phyloP scores from a whole-genome alignment of 2,888 invertebrate genomes.

The Trichopoda pennipes region DNA sequence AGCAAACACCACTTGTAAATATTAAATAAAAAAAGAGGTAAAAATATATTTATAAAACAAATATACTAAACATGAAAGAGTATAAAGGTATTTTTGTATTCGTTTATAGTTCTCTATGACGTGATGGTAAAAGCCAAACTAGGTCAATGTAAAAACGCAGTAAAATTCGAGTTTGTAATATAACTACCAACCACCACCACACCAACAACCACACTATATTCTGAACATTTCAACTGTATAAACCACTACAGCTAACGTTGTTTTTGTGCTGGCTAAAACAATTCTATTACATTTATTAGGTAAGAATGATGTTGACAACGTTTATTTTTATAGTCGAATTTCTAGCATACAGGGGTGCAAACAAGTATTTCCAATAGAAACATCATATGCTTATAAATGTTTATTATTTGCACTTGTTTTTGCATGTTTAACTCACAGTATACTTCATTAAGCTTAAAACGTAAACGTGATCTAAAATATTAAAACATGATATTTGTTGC shows the following conservation, averaged over 20 bases:
- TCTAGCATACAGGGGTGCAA: neutral
- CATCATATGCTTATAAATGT: no score
- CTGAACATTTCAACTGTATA: conserved; percentile 26
- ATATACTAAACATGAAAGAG: neutral
- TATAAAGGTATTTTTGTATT: neutral
- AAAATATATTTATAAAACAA: neutral
- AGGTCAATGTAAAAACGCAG: conserved; percentile 62
- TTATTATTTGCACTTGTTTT: no score
- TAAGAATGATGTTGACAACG: conserved; percentile 37
- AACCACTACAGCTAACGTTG: neutral
- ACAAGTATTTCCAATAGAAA: conserved; percentile 11
- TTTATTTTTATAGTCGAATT: conserved; percentile 39
- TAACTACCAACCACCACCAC: conserved; percentile 1
- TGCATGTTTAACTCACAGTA: no score
- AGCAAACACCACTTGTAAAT: conserved; percentile 3
- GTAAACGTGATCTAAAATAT: no score
- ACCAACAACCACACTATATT: conserved; percentile 22
- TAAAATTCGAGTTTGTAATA: conserved; percentile 42
- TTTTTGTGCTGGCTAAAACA: neutral
- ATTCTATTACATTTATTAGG: conserved; percentile 16
- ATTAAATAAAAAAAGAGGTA: neutral
- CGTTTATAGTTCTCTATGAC: conserved; percentile 6
- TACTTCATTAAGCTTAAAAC: no score
- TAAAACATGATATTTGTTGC: no score
- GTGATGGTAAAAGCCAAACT: conserved; percentile 50